Base-by-base conservation (phyloP, 2,797 vertebrate species). In the Smutsia temminckii region DNA sequence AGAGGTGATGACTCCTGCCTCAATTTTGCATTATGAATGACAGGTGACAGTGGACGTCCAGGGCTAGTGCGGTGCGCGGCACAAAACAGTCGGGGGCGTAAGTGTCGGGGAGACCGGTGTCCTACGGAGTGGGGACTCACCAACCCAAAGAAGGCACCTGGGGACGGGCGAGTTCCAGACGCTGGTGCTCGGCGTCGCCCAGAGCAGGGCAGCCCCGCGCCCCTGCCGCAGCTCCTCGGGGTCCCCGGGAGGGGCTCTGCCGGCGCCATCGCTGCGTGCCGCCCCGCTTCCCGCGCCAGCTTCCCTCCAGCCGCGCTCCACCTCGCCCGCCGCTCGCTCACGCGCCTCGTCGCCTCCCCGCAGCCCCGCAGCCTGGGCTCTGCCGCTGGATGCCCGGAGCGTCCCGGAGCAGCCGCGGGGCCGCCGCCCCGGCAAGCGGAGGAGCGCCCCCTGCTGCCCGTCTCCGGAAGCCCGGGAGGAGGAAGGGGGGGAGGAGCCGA, bases 361-460 rank as follows among this genome's bases (percentile, higher is more conserved):
- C 57, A 3, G 34, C 71, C 57, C 3, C 55, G 1, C 51, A 12
- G 7, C 23, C 29, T 49, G 11, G 8, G 53, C 10, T n/a, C 49
- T 1, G 51, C 27, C 4, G 11, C 14, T 11, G 66, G 69, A 4
- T 32, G 20, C 21, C 32, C 2, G 5, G 1, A 1, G 0, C 1
- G 59, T 6, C 71, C 9, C 2, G 16, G 8, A 17, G 49, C 8
- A 34, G 81, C 59, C 4, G 4, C 0, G 10, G 9, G 3, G 29
- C 32, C 16, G 4, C 27, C 0, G 9, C 95, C 87, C 92, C 49
- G 91, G 97, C 98, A 96, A 97, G 98, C 75, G 32, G 89, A 81
- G 29, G 3, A 64, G 92, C 92, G 77, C 91, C 37, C 72, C 46
- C 46, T 46, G 46, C 46, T 12, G 46, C 46, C 46, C 69, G 13